A percentile compares a stretch with the other conserved stretches of the same genome.
phyloP scores from a whole-genome alignment of 2,888 invertebrate species.

The Seladonia tumulorum region DNA sequence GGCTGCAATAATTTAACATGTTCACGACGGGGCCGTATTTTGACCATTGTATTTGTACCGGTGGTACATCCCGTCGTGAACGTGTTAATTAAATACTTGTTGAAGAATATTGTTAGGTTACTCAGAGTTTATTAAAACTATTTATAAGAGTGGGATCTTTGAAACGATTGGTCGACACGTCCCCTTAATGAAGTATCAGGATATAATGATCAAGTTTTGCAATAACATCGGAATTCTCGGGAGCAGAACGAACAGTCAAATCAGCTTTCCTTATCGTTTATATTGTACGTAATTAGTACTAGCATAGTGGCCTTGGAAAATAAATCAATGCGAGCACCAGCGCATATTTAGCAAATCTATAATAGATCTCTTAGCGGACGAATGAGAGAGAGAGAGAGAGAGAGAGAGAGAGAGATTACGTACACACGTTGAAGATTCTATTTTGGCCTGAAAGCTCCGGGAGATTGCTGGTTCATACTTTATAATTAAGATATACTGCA shows the following conservation, averaged over 20 bases:
- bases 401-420: neutral
- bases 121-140: neutral
- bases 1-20: neutral
- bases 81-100: too few species aligned
- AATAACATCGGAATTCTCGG: neutral
- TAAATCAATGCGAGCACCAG: neutral
- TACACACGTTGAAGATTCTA: neutral
- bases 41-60: too few species aligned
- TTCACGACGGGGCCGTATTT: too few species aligned
- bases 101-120: neutral
- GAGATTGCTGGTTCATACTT: neutral
- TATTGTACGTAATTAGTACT: neutral
- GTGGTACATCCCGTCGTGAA: too few species aligned
- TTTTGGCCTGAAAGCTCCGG: neutral
- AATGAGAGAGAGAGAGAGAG: neutral
- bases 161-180: neutral
- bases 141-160: neutral
- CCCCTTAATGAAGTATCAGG: neutral
- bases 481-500: slow-evolving; percentile 9
- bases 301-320: neutral
- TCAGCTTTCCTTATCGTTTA: neutral
- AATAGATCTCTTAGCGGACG: neutral
- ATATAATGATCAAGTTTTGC: neutral
- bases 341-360: neutral
- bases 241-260: neutral